Evolutionary conservation across 2,113 vertebrate species (phyloP), one percentile per base, ranked within the genome.

Genomic region (Takifugu flavidus): DNA sequence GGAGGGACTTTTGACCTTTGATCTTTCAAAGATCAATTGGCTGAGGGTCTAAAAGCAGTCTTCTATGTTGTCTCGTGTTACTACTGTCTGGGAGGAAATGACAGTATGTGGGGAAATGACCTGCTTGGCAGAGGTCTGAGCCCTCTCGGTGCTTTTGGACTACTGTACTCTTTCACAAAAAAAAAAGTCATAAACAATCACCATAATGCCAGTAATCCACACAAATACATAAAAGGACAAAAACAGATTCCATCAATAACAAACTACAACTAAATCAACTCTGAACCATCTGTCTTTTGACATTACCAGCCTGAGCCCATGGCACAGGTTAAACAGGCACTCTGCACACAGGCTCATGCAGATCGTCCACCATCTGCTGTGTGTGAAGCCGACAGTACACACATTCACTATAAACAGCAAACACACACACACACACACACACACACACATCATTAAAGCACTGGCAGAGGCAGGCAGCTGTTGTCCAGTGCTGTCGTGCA

Each of bases 261-360:
- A 20, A 15, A 13, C 53, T 31, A 12, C 27, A 51, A 80, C 68
- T 79, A 73, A 79, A 78, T 77, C 76, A 77, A 82, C 70, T 56
- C 72, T 53, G 34, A 62, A 75, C 70, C 82, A 86, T 82, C 81
- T 86, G 84, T 78, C 69, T 76, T 70, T 67, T 73, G 78, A 78
- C 57, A 20, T 67, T 73, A 78, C 78, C 76, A 72, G 53, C 56
- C 49, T 43, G 60, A 75, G 80, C 67, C 65, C 14, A 43, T 62
- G 65, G 75, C 78, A 66, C 67, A 56, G 78, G 84, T 84, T 80
- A 84, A 75, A 76, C 74, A 81, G 74, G 77, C 80, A 79, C 56
- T 77, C 63, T 7, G 54, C 62, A 72, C 69, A 75, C 58, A 31
- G 25, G 10, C 62, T 67, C 68, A 76, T 4, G 26, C 28, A 67